Evolutionary conservation across 1,140 invertebrate species (phyloP), one percentile per base, ranked within the genome.

Genomic region (Drosophila burlai): DNA sequence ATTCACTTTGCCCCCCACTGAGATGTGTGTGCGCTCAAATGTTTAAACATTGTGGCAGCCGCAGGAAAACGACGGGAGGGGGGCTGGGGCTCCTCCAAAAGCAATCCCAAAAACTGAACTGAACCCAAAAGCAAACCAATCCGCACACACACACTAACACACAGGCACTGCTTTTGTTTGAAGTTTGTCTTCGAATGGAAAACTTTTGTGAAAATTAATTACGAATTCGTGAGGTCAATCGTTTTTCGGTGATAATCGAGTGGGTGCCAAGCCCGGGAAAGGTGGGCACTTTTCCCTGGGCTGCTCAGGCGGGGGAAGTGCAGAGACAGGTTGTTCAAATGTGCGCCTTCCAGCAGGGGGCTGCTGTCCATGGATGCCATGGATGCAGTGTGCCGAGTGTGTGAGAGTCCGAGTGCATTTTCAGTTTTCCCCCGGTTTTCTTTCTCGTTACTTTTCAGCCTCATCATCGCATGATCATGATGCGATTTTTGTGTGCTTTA

Each of bases 141-240:
- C 76, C 81, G 58, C 52, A 76, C 43, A 67, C 15, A 63, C 18
- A 26, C 75, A 29, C 47, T n/a, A 6, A 24, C 50, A 69, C 36
- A 59, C 18, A 49, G 31, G 49, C 31, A 49, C 52, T 43, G 54
- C 81, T 85, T 83, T 90, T 90, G 85, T 90, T 90, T 90, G 81
- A 90, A 91, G 85, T 90, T 90, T 90, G 82, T 90, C 85, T 90
- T 90, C 85, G 86, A 91, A 91, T 90, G 86, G 86, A 90, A 90
- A 90, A 90, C 82, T 90, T 90, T 90, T 90, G 85, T 91, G 85
- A 90, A 90, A 90, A 90, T 90, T 90, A 90, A 90, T 90, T 90
- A 90, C 85, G 86, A 85, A 90, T 91, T 90, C 85, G 85, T 90
- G 85, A 90, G 85, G 85, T 90, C 85, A 90, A 90, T 90, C 85